These are phyloP conservation scores for Gymnothorax javanicus DNA, from an alignment of 2,797 vertebrate species.

Conservation along the genomic window DNA sequence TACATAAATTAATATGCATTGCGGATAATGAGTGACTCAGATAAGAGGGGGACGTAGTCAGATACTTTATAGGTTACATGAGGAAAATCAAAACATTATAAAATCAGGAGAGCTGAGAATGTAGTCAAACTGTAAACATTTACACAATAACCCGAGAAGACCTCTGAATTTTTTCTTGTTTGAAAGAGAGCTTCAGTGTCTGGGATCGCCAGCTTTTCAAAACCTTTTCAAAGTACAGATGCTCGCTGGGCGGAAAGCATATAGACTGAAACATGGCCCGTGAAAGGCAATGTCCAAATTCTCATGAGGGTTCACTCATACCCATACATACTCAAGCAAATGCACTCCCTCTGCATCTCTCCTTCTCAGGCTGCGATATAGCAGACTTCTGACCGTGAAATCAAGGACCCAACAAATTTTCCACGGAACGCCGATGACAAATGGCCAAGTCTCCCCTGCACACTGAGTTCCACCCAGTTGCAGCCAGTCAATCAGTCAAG, in stretches of 20 bases:
- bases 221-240: too few relatives aligned
- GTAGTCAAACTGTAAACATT: not conserved
- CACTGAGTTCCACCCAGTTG: conserved; percentile 30
- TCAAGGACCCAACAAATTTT: conserved; percentile 15
- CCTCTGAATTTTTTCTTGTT: too few relatives aligned
- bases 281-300: not conserved
- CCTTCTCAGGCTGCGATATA: not conserved
- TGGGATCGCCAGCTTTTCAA: too few relatives aligned
- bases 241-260: too few relatives aligned
- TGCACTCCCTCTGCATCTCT: not conserved
- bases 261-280: not conserved
- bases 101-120: not conserved
- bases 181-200: too few relatives aligned
- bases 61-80: not conserved
- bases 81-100: not conserved
- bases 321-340: not conserved
- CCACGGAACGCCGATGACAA: conserved; percentile 4
- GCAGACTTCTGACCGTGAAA: not conserved
- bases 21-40: too few relatives aligned
- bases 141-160: not conserved
- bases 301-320: not conserved
- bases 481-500: not conserved
- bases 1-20: not conserved
- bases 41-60: not conserved
- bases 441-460: not conserved